Evolutionary conservation across 2,113 vertebrate species (phyloP).

Genomic region (Rallus limicola): DNA sequence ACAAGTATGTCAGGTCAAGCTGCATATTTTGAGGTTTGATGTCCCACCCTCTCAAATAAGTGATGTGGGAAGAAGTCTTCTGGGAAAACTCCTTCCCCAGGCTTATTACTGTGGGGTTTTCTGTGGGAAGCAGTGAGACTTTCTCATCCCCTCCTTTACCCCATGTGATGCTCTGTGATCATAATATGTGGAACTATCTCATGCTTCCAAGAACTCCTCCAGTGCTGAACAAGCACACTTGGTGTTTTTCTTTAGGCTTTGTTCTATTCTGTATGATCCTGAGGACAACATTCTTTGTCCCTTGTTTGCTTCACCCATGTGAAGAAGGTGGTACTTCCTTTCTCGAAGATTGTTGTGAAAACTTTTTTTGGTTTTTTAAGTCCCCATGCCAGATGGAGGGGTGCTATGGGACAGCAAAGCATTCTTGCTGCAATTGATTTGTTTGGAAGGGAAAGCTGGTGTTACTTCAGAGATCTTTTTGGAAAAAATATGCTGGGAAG

Average conservation of each 20-base stretch:
- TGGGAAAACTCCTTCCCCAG: conserved; percentile 61
- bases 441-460: background rate
- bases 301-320: background rate
- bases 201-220: conserved; percentile 47
- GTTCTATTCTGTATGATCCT: background rate
- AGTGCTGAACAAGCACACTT: conserved; percentile 26
- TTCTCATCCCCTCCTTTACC: conserved; percentile 57
- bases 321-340: conserved; percentile 12
- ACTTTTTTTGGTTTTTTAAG: background rate
- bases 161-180: conserved; percentile 40
- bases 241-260: conserved; percentile 7
- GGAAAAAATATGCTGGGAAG: background rate
- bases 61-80: conserved; percentile 58
- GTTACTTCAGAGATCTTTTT: background rate
- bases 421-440: background rate
- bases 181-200: conserved; percentile 33
- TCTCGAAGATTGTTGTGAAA: background rate
- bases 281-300: background rate
- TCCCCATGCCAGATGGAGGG: background rate
- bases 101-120: conserved; percentile 45
- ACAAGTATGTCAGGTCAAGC: conserved; percentile 61
- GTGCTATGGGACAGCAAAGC: background rate
- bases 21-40: conserved; percentile 62
- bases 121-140: conserved; percentile 58
- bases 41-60: conserved; percentile 54